phyloP scores from a whole-genome alignment of 2,888 invertebrate species.

The Acholoe squamosa region DNA sequence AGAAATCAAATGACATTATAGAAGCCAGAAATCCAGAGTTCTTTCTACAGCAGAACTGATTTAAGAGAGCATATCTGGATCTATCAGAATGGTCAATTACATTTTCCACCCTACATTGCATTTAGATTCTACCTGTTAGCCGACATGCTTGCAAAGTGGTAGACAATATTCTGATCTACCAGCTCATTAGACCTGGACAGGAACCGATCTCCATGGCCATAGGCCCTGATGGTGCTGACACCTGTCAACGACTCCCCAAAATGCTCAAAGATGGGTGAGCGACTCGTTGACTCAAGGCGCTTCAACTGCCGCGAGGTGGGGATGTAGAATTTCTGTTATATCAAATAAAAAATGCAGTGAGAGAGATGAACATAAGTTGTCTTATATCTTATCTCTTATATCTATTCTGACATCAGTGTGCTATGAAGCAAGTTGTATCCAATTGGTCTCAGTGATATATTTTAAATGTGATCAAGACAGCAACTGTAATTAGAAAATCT shows the following conservation, averaged over 20 bases:
- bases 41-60: too few species aligned
- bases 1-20: too few species aligned
- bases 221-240: conserved; percentile 79
- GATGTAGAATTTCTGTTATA: conserved; percentile 84
- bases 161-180: conserved; percentile 87
- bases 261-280: conserved; percentile 81
- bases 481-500: too few species aligned
- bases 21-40: too few species aligned
- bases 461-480: too few species aligned
- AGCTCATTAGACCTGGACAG: conserved; percentile 73
- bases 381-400: neutral
- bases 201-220: conserved; percentile 74
- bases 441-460: too few species aligned
- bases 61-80: too few species aligned
- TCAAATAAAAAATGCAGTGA: neutral
- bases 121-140: conserved; percentile 77
- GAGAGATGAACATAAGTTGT: neutral
- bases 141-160: conserved; percentile 83
- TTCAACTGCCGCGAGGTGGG: conserved; percentile 81
- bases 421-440: neutral
- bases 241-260: conserved; percentile 85
- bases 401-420: neutral
- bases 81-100: too few species aligned
- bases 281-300: conserved; percentile 80
- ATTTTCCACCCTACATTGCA: neutral